Conservation (phyloP, 2,113 vertebrate genomes). For the Trichechus manatus region DNA sequence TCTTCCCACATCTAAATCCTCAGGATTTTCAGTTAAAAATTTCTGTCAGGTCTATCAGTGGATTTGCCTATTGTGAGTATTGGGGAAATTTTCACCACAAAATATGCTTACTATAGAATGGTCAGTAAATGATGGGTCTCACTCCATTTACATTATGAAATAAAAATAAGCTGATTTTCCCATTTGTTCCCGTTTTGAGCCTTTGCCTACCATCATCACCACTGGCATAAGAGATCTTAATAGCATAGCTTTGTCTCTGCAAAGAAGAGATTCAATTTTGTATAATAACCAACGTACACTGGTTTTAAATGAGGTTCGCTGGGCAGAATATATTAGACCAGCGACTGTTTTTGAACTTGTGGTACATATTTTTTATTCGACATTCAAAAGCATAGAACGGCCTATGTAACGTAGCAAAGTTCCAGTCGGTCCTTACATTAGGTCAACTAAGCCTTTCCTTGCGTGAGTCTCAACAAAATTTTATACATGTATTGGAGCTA, state of each 20-base stretch:
- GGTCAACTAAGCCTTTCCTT: conserved; percentile 76
- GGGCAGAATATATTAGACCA: conserved; percentile 69
- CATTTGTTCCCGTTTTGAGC: conserved; percentile 73
- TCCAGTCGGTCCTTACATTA: conserved; percentile 79
- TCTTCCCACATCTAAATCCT: background rate
- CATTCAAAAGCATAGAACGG: conserved; percentile 79
- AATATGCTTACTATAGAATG: conserved; percentile 53
- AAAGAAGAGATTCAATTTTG: conserved; percentile 75
- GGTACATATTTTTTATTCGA: conserved; percentile 76
- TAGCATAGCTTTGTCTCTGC: conserved; percentile 79
- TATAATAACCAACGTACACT: conserved; percentile 75
- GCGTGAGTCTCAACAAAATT: conserved; percentile 76
- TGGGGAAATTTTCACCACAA: conserved; percentile 15
- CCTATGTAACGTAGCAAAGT: conserved; percentile 78
- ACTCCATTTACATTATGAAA: conserved; percentile 41
- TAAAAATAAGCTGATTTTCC: conserved; percentile 67
- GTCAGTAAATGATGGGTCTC: conserved; percentile 34
- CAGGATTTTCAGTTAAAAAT: conserved; percentile 64
- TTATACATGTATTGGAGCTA: conserved; percentile 65
- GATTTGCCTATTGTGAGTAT: background rate
- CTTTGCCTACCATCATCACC: conserved; percentile 62
- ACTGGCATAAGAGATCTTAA: conserved; percentile 71
- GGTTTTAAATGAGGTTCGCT: conserved; percentile 83
- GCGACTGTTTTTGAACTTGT: conserved; percentile 79
- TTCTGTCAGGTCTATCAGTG: conserved; percentile 72